These are phyloP conservation scores for Aphodius sticticus DNA, from an alignment of 2,888 invertebrate genomes.

Conservation along the genomic window DNA sequence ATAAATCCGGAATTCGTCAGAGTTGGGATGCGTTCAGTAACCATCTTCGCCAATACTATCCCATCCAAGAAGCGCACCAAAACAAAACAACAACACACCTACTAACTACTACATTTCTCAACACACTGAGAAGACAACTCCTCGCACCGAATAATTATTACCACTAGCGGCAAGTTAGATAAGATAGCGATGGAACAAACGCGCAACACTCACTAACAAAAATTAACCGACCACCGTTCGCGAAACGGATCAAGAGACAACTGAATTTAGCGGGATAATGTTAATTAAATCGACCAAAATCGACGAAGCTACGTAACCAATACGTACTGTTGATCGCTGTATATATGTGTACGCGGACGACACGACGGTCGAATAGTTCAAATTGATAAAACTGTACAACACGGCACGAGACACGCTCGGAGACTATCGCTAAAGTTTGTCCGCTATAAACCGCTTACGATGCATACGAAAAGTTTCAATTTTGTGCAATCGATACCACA, in stretches of 20 bases:
- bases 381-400: not conserved
- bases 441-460: not conserved
- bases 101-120: constrained; percentile 10
- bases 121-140: constrained; percentile 13
- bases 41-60: not conserved
- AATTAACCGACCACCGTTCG: not conserved
- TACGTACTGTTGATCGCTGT: not conserved
- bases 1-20: constrained; percentile 1
- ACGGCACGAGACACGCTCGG: not conserved
- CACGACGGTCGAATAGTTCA: not conserved
- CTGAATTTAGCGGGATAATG: no score
- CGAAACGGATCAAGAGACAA: no score
- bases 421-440: not conserved
- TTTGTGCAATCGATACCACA: not conserved
- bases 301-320: not conserved
- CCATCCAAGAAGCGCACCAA: not conserved
- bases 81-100: not conserved
- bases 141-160: constrained; percentile 16
- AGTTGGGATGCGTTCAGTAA: constrained; percentile 17
- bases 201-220: not conserved
- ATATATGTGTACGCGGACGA: not conserved
- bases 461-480: not conserved
- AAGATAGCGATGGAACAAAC: constrained; percentile 7
- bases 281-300: no score
- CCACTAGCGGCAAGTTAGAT: constrained; percentile 11